These are phyloP conservation scores for Spicauda simplicius DNA, from an alignment of 2,888 invertebrate species.

Conservation along the genomic window DNA sequence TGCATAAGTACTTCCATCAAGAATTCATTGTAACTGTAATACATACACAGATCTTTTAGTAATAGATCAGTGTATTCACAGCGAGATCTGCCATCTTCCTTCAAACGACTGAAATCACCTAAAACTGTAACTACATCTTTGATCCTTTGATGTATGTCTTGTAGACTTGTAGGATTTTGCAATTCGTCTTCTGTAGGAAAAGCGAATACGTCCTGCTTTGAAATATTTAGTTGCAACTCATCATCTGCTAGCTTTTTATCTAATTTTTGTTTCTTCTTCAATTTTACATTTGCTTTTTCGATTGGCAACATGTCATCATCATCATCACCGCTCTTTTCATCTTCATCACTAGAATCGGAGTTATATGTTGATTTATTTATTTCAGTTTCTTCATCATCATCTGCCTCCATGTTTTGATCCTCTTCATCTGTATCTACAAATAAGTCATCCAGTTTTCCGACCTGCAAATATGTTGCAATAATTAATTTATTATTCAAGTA, in stretches of 20 bases:
- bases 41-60: slow-evolving; percentile 93
- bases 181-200: slow-evolving; percentile 92
- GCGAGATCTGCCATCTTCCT: slow-evolving; percentile 89
- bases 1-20: slow-evolving; percentile 96
- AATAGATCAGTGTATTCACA: slow-evolving; percentile 93
- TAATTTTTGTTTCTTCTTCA: slow-evolving; percentile 89
- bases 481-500: too few species aligned
- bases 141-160: slow-evolving; percentile 95
- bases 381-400: slow-evolving; percentile 63
- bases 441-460: slow-evolving; percentile 82
- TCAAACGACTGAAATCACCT: slow-evolving; percentile 90
- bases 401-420: slow-evolving; percentile 61
- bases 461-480: slow-evolving; percentile 51
- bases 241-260: slow-evolving; percentile 90
- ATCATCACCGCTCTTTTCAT: slow-evolving; percentile 57
- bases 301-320: slow-evolving; percentile 92
- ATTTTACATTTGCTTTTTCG: slow-evolving; percentile 92
- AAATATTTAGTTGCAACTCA: slow-evolving; percentile 92
- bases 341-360: slow-evolving; percentile 64
- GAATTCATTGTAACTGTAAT: slow-evolving; percentile 98
- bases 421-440: slow-evolving; percentile 78
- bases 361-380: slow-evolving; percentile 64
- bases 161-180: slow-evolving; percentile 89
- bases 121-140: slow-evolving; percentile 93
- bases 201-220: slow-evolving; percentile 89